Evolutionary conservation across 2,888 invertebrate genomes (phyloP), one percentile per base, ranked within the genome.

Genomic region (Zeuzera pyrina): DNA sequence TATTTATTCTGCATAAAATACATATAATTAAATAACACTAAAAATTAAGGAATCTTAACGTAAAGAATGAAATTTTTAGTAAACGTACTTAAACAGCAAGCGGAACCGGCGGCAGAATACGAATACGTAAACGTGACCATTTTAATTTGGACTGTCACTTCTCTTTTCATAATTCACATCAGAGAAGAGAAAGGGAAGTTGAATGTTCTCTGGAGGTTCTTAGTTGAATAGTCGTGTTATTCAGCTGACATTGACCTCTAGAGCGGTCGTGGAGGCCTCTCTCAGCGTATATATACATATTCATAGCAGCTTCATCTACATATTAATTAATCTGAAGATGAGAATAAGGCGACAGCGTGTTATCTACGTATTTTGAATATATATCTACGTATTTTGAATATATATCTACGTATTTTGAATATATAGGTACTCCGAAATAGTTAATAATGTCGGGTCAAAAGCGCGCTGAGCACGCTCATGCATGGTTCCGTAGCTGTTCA

Each of bases 181-280:
- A 48, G 42, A 42, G 34, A 34, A 44, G 50, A 52, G 52, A 54
- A 54, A 56, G 54, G 56, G 45, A 53, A 53, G 44, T 48, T 41
- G 41, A 51, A 48, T 46, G 44, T 49, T 49, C 42, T 35, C 41
- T 40, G 36, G 49, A 49, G 51, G 63, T 35, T 64, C 63, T 52
- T 7, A 35, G 24, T 53, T 42, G 27, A 51, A 21, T 63, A 63
- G 66, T 47, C 52, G 54, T 46, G 41, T 55, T 54, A 53, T 60
- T 58, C 52, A 47, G 46, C 59, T 66, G 74, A 74, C 76, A 77
- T 74, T 78, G 77, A 77, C 76, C 77, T 64, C 72, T 62, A 57
- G 55, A 57, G 52, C 65, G 63, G 62, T 59, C 61, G 60, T 33
- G 47, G 61, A 66, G 66, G 66, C 64, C 61, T 70, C 70, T 66